Evolutionary conservation across 2,113 vertebrate species (phyloP).

Genomic region (Capreolus pygargus): DNA sequence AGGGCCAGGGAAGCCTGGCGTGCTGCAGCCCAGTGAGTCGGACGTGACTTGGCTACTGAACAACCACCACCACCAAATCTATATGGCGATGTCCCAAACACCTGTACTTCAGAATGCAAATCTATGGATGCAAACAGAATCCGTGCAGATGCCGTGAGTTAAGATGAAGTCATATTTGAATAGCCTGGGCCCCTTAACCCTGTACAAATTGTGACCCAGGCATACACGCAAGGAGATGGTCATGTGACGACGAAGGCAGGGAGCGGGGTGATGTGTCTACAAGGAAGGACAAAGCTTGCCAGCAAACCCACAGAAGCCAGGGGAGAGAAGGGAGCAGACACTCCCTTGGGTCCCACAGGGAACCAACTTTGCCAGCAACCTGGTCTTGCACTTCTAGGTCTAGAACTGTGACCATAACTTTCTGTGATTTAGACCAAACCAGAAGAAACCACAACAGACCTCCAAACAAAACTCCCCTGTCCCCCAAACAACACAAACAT

Average conservation of each 20-base stretch:
- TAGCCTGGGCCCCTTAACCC: not conserved
- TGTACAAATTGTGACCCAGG: not conserved
- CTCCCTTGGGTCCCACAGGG: not conserved
- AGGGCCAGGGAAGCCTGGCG: not conserved
- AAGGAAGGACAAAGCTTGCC: not conserved
- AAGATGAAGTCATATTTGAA: not conserved
- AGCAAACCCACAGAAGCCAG: not conserved
- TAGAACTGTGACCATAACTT: not conserved
- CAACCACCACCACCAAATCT: not conserved
- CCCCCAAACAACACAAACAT: not conserved
- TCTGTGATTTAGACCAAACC: not conserved
- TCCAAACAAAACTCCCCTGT: not conserved
- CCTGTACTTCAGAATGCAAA: not conserved
- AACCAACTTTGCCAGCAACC: not conserved
- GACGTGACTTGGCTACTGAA: not conserved
- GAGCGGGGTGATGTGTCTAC: not conserved
- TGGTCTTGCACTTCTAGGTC: not conserved
- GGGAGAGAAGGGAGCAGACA: not conserved
- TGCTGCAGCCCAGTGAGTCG: not conserved
- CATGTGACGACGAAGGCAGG: not conserved
- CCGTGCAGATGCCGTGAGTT: not conserved
- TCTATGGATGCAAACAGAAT: not conserved
- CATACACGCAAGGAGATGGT: not conserved
- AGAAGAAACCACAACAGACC: not conserved
- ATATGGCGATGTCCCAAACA: not conserved